A percentile compares a stretch with the other conserved stretches of the same genome.
phyloP scores from a whole-genome alignment of 2,888 invertebrate genomes.

The Molorchus minor region DNA sequence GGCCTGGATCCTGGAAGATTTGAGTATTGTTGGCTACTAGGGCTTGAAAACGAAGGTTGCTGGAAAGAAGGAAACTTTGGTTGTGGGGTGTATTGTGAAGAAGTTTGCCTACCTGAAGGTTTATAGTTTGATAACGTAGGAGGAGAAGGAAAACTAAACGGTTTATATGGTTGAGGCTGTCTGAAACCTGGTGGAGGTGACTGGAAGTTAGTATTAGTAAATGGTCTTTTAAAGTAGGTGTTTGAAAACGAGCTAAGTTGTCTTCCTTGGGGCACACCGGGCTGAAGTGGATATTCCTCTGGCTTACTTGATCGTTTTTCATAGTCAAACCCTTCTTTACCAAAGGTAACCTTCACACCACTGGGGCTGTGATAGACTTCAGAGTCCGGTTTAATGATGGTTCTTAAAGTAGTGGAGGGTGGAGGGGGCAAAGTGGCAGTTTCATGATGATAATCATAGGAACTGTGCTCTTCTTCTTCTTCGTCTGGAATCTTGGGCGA shows the following conservation, averaged over 20 bases:
- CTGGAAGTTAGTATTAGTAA: slow-evolving; percentile 37
- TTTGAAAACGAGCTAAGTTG: slow-evolving; percentile 52
- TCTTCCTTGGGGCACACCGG: slow-evolving; percentile 46
- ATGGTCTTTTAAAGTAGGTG: slow-evolving; percentile 46
- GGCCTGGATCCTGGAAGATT: neutral
- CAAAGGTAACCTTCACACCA: slow-evolving; percentile 85
- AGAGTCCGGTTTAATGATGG: slow-evolving; percentile 87
- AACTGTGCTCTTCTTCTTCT: slow-evolving; percentile 63
- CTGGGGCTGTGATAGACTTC: slow-evolving; percentile 83
- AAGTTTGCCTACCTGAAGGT: slow-evolving; percentile 34
- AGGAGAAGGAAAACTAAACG: slow-evolving; percentile 58
- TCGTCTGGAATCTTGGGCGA: slow-evolving; percentile 72
- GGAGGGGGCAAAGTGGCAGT: slow-evolving; percentile 63
- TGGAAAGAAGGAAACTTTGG: slow-evolving; percentile 38
- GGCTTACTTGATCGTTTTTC: slow-evolving; percentile 61
- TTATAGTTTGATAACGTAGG: slow-evolving; percentile 31
- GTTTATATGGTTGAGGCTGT: slow-evolving; percentile 67
- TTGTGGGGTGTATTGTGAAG: slow-evolving; percentile 55
- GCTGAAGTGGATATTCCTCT: slow-evolving; percentile 59
- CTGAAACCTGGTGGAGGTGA: slow-evolving; percentile 43
- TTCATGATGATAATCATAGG: slow-evolving; percentile 51
- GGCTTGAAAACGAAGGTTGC: slow-evolving; percentile 29
- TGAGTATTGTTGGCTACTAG: slow-evolving; percentile 30
- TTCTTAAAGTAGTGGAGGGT: slow-evolving; percentile 81
- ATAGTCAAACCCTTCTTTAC: slow-evolving; percentile 69